Percentiles rank a stretch among this genome's conserved stretches.
Conservation (phyloP, 2,113 vertebrate genomes). For the Proterorhinus semilunaris region DNA sequence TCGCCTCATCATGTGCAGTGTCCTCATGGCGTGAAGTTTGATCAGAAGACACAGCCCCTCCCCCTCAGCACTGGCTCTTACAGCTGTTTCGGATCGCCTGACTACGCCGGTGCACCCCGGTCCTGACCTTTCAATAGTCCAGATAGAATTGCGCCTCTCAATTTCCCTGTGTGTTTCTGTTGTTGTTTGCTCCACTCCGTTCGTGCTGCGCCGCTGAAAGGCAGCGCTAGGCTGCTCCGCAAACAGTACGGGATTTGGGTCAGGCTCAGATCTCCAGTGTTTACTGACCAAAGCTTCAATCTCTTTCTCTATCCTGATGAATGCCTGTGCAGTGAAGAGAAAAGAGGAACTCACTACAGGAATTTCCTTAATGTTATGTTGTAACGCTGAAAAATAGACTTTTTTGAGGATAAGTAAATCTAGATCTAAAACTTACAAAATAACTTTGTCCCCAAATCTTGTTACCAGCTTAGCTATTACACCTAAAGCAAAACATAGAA, state of each 20-base stretch:
- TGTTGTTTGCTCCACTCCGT: conserved; percentile 30
- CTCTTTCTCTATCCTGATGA: conserved; percentile 25
- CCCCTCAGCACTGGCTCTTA: conserved; percentile 38
- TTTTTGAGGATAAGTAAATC: too few relatives aligned
- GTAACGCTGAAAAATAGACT: not conserved
- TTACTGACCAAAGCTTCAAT: conserved; percentile 27
- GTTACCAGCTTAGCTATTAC: too few relatives aligned
- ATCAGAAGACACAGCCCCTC: conserved; percentile 27
- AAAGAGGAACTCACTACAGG: conserved; percentile 9
- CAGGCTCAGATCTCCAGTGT: conserved; percentile 14
- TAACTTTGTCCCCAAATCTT: too few relatives aligned
- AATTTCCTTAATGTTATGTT: not conserved
- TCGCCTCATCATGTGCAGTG: conserved; percentile 14
- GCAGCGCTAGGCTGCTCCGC: conserved; percentile 28
- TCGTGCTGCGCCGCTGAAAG: conserved; percentile 30
- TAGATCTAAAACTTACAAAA: too few relatives aligned
- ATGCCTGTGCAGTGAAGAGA: not conserved
- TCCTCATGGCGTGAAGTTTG: conserved; percentile 37
- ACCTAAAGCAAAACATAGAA: too few relatives aligned
- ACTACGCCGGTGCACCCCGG: conserved; percentile 22
- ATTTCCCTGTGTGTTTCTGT: conserved; percentile 11
- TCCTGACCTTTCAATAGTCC: conserved; percentile 42
- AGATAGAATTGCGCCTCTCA: conserved; percentile 42
- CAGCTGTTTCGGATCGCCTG: conserved; percentile 54
- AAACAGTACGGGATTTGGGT: conserved; percentile 47